Percentiles rank a stretch among this genome's conserved stretches.
Evolutionary conservation across 2,113 vertebrate species (phyloP).

Genomic region (Oceanites oceanicus): DNA sequence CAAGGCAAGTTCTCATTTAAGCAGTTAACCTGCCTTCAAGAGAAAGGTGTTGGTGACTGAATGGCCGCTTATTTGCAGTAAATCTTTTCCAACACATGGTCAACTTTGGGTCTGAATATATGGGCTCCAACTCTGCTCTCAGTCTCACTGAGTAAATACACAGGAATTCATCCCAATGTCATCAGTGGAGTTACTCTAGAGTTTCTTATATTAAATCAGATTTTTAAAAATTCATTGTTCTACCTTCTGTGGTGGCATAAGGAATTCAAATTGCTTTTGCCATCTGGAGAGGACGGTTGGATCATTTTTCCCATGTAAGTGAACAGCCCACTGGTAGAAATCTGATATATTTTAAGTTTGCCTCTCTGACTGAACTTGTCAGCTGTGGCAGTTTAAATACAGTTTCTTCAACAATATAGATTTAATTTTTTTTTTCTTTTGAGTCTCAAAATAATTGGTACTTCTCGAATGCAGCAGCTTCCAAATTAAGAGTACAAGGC

Average conservation of each 20-base stretch:
- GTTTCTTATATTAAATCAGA: neutral
- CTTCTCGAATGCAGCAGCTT: neutral
- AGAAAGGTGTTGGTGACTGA: neutral
- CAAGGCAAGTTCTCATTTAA: neutral
- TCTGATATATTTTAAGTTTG: neutral
- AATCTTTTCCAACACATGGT: neutral
- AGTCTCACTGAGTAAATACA: neutral
- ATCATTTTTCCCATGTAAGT: neutral
- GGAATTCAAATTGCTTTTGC: neutral
- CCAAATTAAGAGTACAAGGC: neutral
- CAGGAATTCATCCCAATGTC: neutral
- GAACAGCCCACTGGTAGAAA: neutral
- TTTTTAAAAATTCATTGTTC: neutral
- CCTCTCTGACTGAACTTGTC: neutral
- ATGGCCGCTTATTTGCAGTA: neutral
- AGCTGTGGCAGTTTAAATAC: neutral
- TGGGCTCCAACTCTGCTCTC: neutral
- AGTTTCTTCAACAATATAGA: neutral
- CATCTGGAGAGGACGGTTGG: neutral
- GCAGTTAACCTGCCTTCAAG: neutral
- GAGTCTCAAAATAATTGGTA: neutral
- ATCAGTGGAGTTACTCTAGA: neutral
- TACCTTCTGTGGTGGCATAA: neutral
- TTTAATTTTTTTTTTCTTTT: neutral
- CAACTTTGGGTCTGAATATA: neutral